Evolutionary conservation across 2,113 vertebrate species (phyloP).

Genomic region (Glaucidium brasilianum): DNA sequence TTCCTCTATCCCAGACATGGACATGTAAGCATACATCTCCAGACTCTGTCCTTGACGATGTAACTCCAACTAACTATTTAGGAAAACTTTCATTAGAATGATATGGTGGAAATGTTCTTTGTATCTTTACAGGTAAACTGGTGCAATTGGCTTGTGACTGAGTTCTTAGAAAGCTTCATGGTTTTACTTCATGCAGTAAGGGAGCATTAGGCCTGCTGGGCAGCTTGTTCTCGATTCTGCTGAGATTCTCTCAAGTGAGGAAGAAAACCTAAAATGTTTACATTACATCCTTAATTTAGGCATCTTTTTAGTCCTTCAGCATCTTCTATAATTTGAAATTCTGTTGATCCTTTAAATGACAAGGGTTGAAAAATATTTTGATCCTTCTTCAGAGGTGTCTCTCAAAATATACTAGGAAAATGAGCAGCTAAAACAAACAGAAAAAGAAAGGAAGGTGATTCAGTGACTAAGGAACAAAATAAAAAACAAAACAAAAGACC

Average conservation of each 20-base stretch:
- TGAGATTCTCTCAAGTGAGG: neutral
- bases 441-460: neutral
- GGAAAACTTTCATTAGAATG: neutral
- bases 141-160: neutral
- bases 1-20: rapidly evolving
- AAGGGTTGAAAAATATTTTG: neutral
- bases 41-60: neutral
- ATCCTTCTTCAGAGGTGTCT: neutral
- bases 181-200: neutral
- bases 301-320: neutral
- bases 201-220: neutral
- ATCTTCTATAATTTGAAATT: neutral
- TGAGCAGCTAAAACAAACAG: neutral
- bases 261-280: neutral
- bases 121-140: neutral
- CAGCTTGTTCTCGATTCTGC: neutral
- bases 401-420: neutral
- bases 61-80: neutral
- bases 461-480: neutral
- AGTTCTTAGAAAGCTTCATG: neutral
- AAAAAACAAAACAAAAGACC: neutral
- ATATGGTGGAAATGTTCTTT: neutral
- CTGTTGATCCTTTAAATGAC: neutral
- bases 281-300: neutral
- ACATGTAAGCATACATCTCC: neutral